Evolutionary conservation across 2,888 invertebrate genomes (phyloP).

Genomic region (Nephrotoma appendiculata): DNA sequence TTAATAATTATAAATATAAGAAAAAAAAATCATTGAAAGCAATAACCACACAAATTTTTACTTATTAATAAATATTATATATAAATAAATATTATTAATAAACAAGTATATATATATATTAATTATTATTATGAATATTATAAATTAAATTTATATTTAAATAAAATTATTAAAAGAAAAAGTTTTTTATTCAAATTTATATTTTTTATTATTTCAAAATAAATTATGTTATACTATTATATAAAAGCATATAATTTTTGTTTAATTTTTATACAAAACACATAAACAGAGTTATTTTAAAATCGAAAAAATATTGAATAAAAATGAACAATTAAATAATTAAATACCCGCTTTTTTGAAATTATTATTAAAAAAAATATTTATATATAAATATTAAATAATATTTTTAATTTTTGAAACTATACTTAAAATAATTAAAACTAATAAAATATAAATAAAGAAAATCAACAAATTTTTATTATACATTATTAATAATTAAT

Average conservation of each 20-base stretch:
- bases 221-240: background rate
- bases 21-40: constrained; percentile 11
- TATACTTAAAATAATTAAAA: constrained; percentile 5
- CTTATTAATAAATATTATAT: constrained; percentile 5
- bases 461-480: constrained; percentile 1
- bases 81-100: background rate
- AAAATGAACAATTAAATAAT: background rate
- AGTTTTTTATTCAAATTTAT: constrained; percentile 20
- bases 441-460: background rate
- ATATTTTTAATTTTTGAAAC: background rate
- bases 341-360: constrained; percentile 1
- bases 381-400: background rate
- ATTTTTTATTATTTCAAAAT: background rate
- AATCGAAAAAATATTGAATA: background rate
- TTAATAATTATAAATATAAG: constrained; percentile 8
- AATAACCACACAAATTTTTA: constrained; percentile 13
- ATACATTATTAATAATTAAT: background rate
- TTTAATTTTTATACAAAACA: background rate
- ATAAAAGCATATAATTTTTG: background rate
- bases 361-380: constrained; percentile 4
- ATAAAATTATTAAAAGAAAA: constrained; percentile 11
- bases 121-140: constrained; percentile 31
- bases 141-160: constrained; percentile 21
- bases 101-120: constrained; percentile 22
- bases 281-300: background rate